Evolutionary conservation across 23 tunicate genomes (phyloP), one percentile per base, ranked within the genome.

Genomic region (Phallusia fumigata): DNA sequence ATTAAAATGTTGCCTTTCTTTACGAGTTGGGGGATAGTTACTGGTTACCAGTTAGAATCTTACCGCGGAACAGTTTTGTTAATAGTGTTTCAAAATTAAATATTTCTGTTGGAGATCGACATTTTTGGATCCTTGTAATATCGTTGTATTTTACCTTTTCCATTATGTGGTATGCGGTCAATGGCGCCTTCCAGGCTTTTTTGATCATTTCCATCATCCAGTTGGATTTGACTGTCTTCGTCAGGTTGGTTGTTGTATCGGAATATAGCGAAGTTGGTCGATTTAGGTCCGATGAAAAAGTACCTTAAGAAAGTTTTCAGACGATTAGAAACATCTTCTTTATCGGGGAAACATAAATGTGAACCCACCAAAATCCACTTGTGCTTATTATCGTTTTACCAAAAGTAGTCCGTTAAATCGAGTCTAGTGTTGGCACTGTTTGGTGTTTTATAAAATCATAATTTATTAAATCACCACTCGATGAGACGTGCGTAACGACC

Each of bases 241-340:
- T 88, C 83, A 31, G 82, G 82, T 31, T 31, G 32, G 76, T 50
- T 76, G 65, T 32, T 80, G 75, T 88, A 88, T 26, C 74, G 82
- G 58, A 88, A 88, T 15, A 88, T 76, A 18, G 91, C 84, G 31
- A 88, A 82, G 79, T 77, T 82, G 5, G 86, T 82, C 51, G 86
- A 64, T 22, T 88, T 44, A 1, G 86, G 84, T 18, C 91, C 91
- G 6, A 88, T 77, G 19, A 34, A 18, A 34, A 88, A 85, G n/a
- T 50, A 35, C 28, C 91, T 88, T 3, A 40, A 40, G 8, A 40
- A 3, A 40, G 10, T 5, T 3, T 40, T 10, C 5, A 40, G 10
- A 3, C 10, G 47, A 40, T 40, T 3, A 40, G 10, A 3, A 3
- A 40, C 47, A 40, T 40, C n/a, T n/a, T n/a, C n/a, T n/a, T n/a